A percentile compares a stretch with the other conserved stretches of the same genome.
These are phyloP conservation scores for Polypedilum vanderplanki DNA, from an alignment of 1,140 invertebrate species.

Conservation along the genomic window DNA sequence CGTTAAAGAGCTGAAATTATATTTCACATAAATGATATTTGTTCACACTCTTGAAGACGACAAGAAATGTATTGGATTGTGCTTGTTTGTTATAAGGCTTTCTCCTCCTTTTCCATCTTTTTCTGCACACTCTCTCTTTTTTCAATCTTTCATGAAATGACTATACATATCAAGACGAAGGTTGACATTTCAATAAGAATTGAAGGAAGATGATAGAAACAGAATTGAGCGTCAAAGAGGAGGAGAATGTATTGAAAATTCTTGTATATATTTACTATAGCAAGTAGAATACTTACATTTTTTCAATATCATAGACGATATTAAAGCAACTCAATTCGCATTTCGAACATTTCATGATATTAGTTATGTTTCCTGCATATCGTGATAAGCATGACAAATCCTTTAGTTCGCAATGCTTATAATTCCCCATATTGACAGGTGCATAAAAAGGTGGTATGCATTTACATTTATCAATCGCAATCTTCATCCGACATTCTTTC, in stretches of 20 bases:
- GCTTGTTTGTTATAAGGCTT: no score
- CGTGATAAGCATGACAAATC: slow-evolving; percentile 53
- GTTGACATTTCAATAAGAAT: slow-evolving; percentile 13
- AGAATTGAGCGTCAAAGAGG: not conserved
- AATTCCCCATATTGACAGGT: slow-evolving; percentile 47
- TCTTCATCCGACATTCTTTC: slow-evolving; percentile 59
- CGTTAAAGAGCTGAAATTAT: no score
- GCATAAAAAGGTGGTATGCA: slow-evolving; percentile 65
- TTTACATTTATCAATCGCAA: slow-evolving; percentile 51
- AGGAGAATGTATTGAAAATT: no score
- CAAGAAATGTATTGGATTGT: no score
- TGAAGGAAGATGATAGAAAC: not conserved
- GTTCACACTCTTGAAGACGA: no score
- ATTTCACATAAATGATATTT: no score
- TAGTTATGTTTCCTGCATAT: slow-evolving; percentile 46
- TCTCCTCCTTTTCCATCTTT: no score
- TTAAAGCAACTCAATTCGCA: slow-evolving; percentile 63
- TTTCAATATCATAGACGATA: slow-evolving; percentile 65
- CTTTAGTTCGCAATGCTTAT: slow-evolving; percentile 49
- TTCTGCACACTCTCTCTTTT: not conserved
- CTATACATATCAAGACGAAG: not conserved
- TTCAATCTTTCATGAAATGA: not conserved
- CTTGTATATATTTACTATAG: no score
- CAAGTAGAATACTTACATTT: slow-evolving; percentile 46
- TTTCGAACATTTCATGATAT: slow-evolving; percentile 50